Evolutionary conservation across 2,888 invertebrate species (phyloP), one percentile per base, ranked within the genome.

Genomic region (Ceraclea dissimilis): DNA sequence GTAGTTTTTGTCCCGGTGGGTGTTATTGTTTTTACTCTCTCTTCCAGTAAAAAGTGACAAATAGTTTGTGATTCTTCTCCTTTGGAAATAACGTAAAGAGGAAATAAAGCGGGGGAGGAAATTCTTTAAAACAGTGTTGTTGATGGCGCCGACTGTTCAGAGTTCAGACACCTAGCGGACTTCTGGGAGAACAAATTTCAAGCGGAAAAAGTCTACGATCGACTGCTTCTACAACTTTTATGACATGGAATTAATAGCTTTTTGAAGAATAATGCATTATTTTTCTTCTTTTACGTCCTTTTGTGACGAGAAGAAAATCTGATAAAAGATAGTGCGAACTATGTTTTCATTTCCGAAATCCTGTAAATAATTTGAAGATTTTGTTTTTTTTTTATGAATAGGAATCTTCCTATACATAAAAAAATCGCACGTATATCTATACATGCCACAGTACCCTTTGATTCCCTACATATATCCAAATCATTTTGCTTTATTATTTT

Each of bases 121-220:
- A 13, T 17, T 10, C 16, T 21, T 31, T 13, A 13, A 49, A 49
- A 31, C 18, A 31, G 11, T 13, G 26, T 21, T 16, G 17, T 49
- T 46, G 46, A 52, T 52, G 21, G 31, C 31, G 33, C 47, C 33
- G 31, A 26, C 26, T 31, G 17, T n/a, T 26, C 26, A 31, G 18
- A 46, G 17, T n/a, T 26, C 26, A 31, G 18, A 46, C 52, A 52
- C 46, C 47, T 33, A 52, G 31, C 52, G 47, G 52, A 47, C 47
- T 31, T 18, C 18, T 52, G 52, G 46, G 47, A 47, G 47, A 39
- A 39, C 16, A 39, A 39, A 39, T 39, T 39, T 16, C 39, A 16
- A 39, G 13, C 13, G 39, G 16, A 39, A 39, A 39, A 31, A 39
- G 5, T 39, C 39, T 39, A 26, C 26, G 4, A 13, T 39, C 39